These are phyloP conservation scores for Potorous gilbertii DNA, from an alignment of 2,797 vertebrate genomes.

Conservation along the genomic window DNA sequence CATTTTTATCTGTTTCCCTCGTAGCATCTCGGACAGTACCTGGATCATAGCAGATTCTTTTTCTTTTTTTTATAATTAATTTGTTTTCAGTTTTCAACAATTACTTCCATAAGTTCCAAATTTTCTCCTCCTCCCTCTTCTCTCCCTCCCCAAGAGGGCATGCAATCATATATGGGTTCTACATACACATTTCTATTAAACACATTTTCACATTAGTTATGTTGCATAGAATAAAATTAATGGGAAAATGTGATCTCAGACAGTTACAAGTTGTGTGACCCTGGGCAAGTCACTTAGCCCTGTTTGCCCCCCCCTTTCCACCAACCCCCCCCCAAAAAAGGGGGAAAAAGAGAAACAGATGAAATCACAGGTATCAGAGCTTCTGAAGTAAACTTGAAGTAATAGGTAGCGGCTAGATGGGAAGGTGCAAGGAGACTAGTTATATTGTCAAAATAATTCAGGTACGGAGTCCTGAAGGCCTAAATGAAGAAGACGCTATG, in stretches of 20 bases:
- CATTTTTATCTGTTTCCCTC: neutral
- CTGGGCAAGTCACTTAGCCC: neutral
- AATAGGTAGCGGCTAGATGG: neutral
- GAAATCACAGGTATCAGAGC: neutral
- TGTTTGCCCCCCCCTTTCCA: neutral
- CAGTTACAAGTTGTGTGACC: neutral
- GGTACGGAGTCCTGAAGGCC: neutral
- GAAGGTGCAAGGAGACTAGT: neutral
- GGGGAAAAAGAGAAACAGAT: neutral
- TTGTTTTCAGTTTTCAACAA: too few relatives aligned
- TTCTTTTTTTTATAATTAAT: too few relatives aligned
- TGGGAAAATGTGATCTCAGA: neutral
- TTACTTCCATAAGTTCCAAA: too few relatives aligned
- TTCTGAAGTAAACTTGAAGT: neutral
- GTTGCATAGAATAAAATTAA: too few relatives aligned
- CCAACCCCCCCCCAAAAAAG: neutral
- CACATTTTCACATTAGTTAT: too few relatives aligned
- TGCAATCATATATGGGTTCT: too few relatives aligned
- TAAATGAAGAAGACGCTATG: neutral
- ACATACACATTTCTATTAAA: too few relatives aligned
- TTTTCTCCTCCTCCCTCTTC: too few relatives aligned
- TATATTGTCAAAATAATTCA: neutral
- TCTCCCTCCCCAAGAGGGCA: too few relatives aligned
- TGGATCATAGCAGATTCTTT: neutral
- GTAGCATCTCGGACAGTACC: neutral